These are phyloP conservation scores for Callinectes sapidus DNA, from an alignment of 2,888 invertebrate genomes.

Conservation along the genomic window DNA sequence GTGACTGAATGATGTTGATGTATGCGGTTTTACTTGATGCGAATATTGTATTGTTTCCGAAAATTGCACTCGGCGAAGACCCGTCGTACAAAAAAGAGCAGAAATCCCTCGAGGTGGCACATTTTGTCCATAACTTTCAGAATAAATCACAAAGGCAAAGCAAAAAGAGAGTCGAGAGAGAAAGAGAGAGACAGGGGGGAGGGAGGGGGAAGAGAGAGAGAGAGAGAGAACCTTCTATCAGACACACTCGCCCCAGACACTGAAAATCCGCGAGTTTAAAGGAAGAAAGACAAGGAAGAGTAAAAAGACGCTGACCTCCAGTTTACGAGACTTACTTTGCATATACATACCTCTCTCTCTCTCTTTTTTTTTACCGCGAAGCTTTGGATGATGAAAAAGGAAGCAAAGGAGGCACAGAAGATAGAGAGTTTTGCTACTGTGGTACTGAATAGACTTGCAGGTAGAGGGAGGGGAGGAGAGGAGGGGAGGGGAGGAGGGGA, in stretches of 20 bases:
- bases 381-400: too few species aligned
- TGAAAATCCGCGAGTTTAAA: background rate
- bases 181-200: too few species aligned
- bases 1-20: background rate
- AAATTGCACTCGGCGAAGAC: background rate
- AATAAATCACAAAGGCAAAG: conserved; percentile 7
- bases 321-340: background rate
- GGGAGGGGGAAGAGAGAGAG: too few species aligned
- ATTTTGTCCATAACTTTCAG: background rate
- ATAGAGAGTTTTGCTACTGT: too few species aligned
- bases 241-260: background rate
- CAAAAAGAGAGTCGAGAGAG: background rate
- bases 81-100: background rate
- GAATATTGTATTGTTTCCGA: conserved; percentile 3
- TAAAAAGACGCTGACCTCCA: background rate
- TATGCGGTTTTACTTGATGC: background rate
- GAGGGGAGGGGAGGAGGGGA: too few species aligned
- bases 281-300: background rate
- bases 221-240: background rate
- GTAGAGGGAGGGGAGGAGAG: too few species aligned
- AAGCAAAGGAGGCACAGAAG: too few species aligned
- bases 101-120: background rate
- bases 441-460: too few species aligned
- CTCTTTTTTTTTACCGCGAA: background rate
- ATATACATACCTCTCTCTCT: background rate